Conservation (phyloP, 1,140 invertebrate genomes). For the Trypoxylus dichotomus region DNA sequence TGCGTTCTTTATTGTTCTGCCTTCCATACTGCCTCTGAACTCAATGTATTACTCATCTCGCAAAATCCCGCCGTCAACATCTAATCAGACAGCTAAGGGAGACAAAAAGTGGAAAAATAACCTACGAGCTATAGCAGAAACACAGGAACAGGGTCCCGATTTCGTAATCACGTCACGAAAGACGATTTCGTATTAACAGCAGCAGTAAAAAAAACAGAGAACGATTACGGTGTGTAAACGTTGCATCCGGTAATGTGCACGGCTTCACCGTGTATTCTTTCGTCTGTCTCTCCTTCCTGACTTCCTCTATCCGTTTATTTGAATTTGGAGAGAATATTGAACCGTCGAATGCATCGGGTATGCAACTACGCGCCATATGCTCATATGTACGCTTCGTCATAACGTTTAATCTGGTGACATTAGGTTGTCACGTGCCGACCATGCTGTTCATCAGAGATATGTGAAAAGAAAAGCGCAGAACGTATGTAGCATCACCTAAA, state of each 20-base stretch:
- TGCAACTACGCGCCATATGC: neutral
- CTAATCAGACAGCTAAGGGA: neutral
- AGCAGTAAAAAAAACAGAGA: neutral
- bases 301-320: slow-evolving; percentile 29
- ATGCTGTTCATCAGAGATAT: neutral
- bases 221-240: slow-evolving; percentile 18
- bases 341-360: neutral
- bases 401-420: slow-evolving; percentile 29
- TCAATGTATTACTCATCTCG: neutral
- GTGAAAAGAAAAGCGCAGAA: neutral
- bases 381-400: neutral
- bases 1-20: neutral
- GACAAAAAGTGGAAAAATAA: neutral
- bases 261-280: neutral
- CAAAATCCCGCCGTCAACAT: slow-evolving; percentile 12
- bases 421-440: slow-evolving; percentile 25
- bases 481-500: neutral
- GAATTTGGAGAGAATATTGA: slow-evolving; percentile 29
- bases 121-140: neutral
- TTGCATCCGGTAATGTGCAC: slow-evolving; percentile 10
- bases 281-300: slow-evolving; percentile 12
- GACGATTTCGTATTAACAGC: neutral
- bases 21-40: neutral
- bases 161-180: slow-evolving; percentile 26
- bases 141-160: neutral